phyloP scores from a whole-genome alignment of 2,113 vertebrate genomes.

The Lepus americanus region DNA sequence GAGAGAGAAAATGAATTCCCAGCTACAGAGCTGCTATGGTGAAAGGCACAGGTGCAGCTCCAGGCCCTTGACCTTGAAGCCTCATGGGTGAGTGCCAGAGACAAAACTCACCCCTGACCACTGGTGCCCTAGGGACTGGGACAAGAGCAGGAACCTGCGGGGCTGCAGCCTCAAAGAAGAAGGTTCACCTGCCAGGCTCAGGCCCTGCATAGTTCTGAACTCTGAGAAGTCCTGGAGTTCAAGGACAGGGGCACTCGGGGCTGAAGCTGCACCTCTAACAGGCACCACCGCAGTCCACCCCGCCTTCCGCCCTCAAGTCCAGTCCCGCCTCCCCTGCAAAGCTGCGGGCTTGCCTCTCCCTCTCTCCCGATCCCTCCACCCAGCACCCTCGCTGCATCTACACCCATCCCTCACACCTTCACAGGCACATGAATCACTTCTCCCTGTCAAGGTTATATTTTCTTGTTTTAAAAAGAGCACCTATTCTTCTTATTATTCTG shows the following conservation, averaged over 20 bases:
- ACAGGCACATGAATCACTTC: slow-evolving; percentile 72
- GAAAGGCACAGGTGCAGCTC: neutral
- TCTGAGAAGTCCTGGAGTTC: rapidly evolving
- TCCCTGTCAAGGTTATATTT: slow-evolving; percentile 76
- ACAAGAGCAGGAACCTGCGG: rapidly evolving
- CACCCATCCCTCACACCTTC: slow-evolving; percentile 40
- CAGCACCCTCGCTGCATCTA: rapidly evolving
- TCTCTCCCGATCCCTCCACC: neutral
- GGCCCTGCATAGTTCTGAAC: rapidly evolving
- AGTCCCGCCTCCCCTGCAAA: neutral
- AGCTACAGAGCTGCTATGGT: rapidly evolving
- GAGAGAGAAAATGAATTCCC: neutral
- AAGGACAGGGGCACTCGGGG: neutral
- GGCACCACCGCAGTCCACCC: neutral
- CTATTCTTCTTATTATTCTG: slow-evolving; percentile 75
- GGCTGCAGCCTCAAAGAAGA: neutral
- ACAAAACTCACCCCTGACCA: neutral
- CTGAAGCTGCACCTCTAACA: neutral
- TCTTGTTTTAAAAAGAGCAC: slow-evolving; percentile 80
- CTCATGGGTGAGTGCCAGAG: rapidly evolving
- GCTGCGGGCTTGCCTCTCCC: neutral
- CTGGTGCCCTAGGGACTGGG: rapidly evolving
- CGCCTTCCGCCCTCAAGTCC: neutral
- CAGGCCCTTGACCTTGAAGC: neutral
- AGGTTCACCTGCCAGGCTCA: rapidly evolving